Evolutionary conservation across 1,140 invertebrate genomes (phyloP).

Genomic region (Periplaneta americana): DNA sequence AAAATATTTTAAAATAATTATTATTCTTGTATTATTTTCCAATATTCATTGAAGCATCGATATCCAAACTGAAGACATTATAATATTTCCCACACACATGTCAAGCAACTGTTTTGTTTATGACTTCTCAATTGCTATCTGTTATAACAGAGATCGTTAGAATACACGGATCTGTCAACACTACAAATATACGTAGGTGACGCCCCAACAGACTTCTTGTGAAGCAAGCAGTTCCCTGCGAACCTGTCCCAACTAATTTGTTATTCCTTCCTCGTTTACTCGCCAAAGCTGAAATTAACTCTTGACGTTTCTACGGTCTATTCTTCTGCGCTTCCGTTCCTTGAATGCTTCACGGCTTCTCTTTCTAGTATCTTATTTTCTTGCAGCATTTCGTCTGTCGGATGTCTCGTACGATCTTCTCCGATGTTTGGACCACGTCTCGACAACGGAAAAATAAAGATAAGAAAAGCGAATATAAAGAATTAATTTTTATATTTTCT

Average conservation of each 20-base stretch:
- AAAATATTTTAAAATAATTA: too few relatives aligned
- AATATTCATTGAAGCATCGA: too few relatives aligned
- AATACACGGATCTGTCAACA: too few relatives aligned
- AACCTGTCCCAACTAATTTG: neutral
- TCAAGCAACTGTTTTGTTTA: too few relatives aligned
- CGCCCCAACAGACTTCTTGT: too few relatives aligned
- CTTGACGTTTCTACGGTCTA: neutral
- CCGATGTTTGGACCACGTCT: neutral
- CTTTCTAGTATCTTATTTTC: neutral
- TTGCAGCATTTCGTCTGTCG: neutral
- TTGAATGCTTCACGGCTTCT: neutral
- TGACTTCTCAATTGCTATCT: too few relatives aligned
- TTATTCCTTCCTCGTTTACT: neutral
- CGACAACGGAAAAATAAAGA: neutral
- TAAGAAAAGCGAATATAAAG: neutral
- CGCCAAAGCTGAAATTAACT: neutral
- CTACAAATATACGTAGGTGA: too few relatives aligned
- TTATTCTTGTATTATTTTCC: too few relatives aligned
- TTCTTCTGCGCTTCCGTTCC: neutral
- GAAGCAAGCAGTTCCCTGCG: too few relatives aligned
- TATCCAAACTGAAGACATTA: too few relatives aligned
- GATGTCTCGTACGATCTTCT: neutral
- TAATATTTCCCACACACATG: too few relatives aligned
- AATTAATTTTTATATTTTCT: neutral
- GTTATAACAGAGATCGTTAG: too few relatives aligned